Conservation (phyloP, 92 coral and sea anemone species). For the Zoanthus sansibaricus region DNA sequence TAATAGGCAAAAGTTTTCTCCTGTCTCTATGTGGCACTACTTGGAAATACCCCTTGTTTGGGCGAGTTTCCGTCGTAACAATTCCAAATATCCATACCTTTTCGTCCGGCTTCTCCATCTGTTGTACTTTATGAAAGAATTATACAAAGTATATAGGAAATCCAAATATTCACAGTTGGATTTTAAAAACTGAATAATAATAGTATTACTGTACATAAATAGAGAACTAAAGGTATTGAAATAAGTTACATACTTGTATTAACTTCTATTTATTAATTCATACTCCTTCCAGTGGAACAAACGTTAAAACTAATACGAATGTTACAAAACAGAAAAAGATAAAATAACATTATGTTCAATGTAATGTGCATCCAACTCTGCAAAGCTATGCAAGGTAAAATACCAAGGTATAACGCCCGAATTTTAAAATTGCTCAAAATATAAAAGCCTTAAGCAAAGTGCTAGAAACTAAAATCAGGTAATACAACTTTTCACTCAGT, state of each 20-base stretch:
- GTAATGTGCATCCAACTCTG: not conserved
- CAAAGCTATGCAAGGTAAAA: not conserved
- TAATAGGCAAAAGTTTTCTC: slow-evolving; percentile 33
- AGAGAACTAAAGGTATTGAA: too few relatives aligned
- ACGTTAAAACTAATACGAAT: not conserved
- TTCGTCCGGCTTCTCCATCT: slow-evolving; percentile 9
- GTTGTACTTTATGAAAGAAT: slow-evolving; percentile 11
- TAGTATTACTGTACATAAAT: too few relatives aligned
- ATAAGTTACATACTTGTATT: too few relatives aligned
- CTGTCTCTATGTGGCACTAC: slow-evolving; percentile 25
- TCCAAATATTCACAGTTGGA: slow-evolving; percentile 9
- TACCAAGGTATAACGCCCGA: too few relatives aligned
- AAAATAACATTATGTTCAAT: slow-evolving; percentile 3
- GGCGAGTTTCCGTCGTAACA: slow-evolving; percentile 15
- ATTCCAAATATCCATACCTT: slow-evolving; percentile 6
- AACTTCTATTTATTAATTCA: too few relatives aligned
- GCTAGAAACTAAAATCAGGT: not conserved
- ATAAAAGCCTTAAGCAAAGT: too few relatives aligned
- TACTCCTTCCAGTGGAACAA: too few relatives aligned
- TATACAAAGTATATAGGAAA: not conserved
- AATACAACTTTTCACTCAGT: too few relatives aligned
- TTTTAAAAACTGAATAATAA: not conserved
- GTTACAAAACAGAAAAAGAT: not conserved
- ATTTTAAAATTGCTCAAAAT: too few relatives aligned
- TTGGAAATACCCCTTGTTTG: slow-evolving; percentile 12